phyloP scores from a whole-genome alignment of 2,888 invertebrate genomes.

The Laothoe populi region DNA sequence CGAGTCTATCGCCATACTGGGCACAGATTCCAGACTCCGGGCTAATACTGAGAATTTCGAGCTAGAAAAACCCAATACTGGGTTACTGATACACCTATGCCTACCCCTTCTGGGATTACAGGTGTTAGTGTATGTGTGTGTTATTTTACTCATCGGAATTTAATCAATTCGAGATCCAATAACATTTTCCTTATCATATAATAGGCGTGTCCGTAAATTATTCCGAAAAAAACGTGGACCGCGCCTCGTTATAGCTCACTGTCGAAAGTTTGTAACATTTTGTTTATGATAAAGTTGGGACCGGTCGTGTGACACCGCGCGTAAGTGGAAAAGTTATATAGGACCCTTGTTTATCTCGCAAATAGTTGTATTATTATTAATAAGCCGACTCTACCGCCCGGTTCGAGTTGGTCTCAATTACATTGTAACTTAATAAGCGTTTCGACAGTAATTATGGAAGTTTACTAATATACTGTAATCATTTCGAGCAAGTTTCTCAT shows the following conservation, averaged over 20 bases:
- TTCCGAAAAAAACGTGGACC: constrained; percentile 46
- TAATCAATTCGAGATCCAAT: constrained; percentile 23
- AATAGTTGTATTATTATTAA: constrained; percentile 43
- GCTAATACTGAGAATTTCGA: no score
- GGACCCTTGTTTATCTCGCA: constrained; percentile 48
- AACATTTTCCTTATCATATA: constrained; percentile 42
- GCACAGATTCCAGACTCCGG: no score
- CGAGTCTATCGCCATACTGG: no score
- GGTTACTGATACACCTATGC: no score
- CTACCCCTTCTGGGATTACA: no score
- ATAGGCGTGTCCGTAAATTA: constrained; percentile 46
- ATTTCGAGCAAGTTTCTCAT: constrained; percentile 10
- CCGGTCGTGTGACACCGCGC: constrained; percentile 51
- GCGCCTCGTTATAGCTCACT: constrained; percentile 44
- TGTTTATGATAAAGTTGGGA: constrained; percentile 64
- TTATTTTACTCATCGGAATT: not conserved
- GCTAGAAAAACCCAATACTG: no score
- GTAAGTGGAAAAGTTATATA: constrained; percentile 64
- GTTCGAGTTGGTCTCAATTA: constrained; percentile 18
- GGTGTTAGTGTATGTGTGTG: no score
- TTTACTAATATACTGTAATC: constrained; percentile 23
- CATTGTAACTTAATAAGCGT: constrained; percentile 25
- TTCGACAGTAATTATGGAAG: constrained; percentile 23
- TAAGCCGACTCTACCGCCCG: constrained; percentile 14
- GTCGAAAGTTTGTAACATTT: constrained; percentile 59